phyloP scores from a whole-genome alignment of 2,797 vertebrate species.

The Rhynchotus rufescens region DNA sequence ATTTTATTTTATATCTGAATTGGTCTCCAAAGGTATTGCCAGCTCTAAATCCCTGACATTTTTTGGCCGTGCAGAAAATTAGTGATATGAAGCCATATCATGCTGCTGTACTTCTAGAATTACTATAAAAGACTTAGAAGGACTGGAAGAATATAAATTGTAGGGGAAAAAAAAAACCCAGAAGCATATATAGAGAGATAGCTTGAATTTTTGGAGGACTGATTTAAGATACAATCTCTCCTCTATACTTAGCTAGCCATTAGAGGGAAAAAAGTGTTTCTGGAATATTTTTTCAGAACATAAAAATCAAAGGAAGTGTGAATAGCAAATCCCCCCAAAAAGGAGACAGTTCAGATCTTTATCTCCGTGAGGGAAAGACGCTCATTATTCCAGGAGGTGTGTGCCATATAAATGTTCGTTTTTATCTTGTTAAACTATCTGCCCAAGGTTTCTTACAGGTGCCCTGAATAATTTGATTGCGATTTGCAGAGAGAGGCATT shows the following conservation, averaged over 20 bases:
- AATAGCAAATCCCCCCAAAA: slow-evolving; percentile 12
- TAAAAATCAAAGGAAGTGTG: slow-evolving; percentile 41
- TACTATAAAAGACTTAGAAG: slow-evolving; percentile 9
- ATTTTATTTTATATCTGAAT: slow-evolving; percentile 42
- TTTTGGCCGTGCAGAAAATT: slow-evolving; percentile 38
- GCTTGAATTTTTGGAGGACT: not conserved
- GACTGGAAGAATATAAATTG: not conserved
- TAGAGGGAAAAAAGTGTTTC: slow-evolving; percentile 40
- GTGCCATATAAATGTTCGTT: slow-evolving; percentile 52
- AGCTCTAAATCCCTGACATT: slow-evolving; percentile 23
- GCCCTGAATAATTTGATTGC: not conserved
- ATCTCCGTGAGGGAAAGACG: slow-evolving; percentile 10
- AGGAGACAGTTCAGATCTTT: slow-evolving; percentile 31
- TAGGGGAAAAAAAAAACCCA: not conserved
- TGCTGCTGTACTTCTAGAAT: slow-evolving; percentile 10
- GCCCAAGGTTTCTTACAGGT: slow-evolving; percentile 10
- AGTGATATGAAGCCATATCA: not conserved
- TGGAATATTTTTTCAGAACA: slow-evolving; percentile 19
- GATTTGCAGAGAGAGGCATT: not conserved
- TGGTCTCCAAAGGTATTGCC: slow-evolving; percentile 34
- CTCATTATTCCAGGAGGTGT: slow-evolving; percentile 39
- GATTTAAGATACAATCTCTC: slow-evolving; percentile 35
- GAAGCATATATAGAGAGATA: slow-evolving; percentile 2
- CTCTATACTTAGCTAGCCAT: slow-evolving; percentile 28
- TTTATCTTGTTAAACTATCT: slow-evolving; percentile 46